Evolutionary conservation across 2,888 invertebrate genomes (phyloP).

Genomic region (Platycheirus rosarum): DNA sequence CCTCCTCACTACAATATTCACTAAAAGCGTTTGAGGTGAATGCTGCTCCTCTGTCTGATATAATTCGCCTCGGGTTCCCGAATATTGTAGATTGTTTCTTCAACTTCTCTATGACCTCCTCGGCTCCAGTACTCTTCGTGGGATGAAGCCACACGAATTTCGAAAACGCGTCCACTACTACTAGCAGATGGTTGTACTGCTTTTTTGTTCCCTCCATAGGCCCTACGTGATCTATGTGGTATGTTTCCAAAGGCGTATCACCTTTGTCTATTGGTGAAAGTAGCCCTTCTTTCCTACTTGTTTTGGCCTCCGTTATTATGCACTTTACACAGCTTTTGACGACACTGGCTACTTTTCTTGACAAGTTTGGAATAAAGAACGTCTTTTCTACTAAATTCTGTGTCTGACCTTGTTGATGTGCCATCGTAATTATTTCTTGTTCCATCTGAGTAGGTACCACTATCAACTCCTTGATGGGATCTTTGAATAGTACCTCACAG

Average conservation of each 20-base stretch:
- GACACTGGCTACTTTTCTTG: slow-evolving; percentile 23
- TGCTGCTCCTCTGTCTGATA: not conserved
- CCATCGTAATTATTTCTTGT: slow-evolving; percentile 77
- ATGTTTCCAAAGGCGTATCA: slow-evolving; percentile 76
- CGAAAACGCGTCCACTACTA: slow-evolving; percentile 76
- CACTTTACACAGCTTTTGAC: slow-evolving; percentile 65
- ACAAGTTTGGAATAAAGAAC: not conserved
- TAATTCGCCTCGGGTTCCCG: not conserved
- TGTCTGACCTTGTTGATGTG: slow-evolving; percentile 79
- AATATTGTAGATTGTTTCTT: not conserved
- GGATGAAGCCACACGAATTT: too few relatives aligned
- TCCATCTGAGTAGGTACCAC: slow-evolving; percentile 78
- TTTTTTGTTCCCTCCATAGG: slow-evolving; percentile 76
- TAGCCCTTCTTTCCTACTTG: slow-evolving; percentile 78
- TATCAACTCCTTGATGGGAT: slow-evolving; percentile 51
- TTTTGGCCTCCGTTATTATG: slow-evolving; percentile 73
- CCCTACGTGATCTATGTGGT: slow-evolving; percentile 78
- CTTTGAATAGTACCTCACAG: slow-evolving; percentile 1
- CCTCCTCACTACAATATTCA: not conserved
- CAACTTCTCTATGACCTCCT: not conserved
- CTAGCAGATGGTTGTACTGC: slow-evolving; percentile 77
- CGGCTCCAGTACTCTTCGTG: too few relatives aligned
- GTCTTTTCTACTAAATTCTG: slow-evolving; percentile 53
- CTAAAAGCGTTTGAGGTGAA: not conserved
- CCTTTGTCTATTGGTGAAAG: slow-evolving; percentile 77